A percentile compares a stretch with the other conserved stretches of the same genome.
These are phyloP conservation scores for Sipha flava DNA, from an alignment of 1,140 invertebrate species.

Conservation along the genomic window DNA sequence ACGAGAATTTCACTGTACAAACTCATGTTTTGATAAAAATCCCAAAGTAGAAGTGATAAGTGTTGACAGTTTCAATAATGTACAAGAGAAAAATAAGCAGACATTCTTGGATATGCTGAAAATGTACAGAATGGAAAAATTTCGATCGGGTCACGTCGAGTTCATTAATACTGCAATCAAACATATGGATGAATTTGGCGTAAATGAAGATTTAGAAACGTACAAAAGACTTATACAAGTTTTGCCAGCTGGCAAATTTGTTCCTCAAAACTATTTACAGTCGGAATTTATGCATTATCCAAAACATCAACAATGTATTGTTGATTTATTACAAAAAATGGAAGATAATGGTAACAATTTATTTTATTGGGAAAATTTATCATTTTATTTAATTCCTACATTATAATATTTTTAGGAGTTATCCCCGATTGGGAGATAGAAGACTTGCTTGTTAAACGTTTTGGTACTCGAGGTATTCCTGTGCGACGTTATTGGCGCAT, in stretches of 20 bases:
- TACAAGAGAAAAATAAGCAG: slow-evolving; percentile 59
- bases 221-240: slow-evolving; percentile 87
- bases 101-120: slow-evolving; percentile 65
- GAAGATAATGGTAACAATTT: slow-evolving; percentile 64
- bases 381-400: background rate
- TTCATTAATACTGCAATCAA: slow-evolving; percentile 85
- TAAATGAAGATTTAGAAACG: slow-evolving; percentile 78
- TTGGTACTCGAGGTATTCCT: slow-evolving; percentile 69
- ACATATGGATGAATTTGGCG: slow-evolving; percentile 82
- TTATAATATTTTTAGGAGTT: slow-evolving; percentile 54
- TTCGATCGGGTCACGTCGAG: slow-evolving; percentile 73
- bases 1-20: background rate
- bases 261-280: slow-evolving; percentile 72
- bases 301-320: slow-evolving; percentile 84
- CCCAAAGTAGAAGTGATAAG: background rate
- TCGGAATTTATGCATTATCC: slow-evolving; percentile 85
- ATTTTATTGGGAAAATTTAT: background rate
- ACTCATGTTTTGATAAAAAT: background rate
- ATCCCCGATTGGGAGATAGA: slow-evolving; percentile 85
- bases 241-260: slow-evolving; percentile 84
- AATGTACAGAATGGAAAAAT: slow-evolving; percentile 55
- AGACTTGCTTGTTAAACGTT: slow-evolving; percentile 68
- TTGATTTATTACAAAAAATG: slow-evolving; percentile 83
- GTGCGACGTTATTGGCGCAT: slow-evolving; percentile 79
- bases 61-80: slow-evolving; percentile 37